Evolutionary conservation across 2,797 vertebrate species (phyloP).

Genomic region (Ctenosaura bakeri): DNA sequence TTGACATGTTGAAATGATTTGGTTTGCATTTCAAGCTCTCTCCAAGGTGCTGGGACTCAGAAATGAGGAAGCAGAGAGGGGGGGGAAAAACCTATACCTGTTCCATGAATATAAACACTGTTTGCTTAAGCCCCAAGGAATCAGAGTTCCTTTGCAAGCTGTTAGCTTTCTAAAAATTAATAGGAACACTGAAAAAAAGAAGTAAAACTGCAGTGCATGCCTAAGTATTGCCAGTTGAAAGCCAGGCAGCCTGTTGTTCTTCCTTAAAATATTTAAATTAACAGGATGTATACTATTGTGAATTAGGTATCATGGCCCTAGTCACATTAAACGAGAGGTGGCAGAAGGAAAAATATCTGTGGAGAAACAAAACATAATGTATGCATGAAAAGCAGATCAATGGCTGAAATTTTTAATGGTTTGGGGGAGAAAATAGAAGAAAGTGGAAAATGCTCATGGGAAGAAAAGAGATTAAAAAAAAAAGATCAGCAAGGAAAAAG

Average conservation of each 20-base stretch:
- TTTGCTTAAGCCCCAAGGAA: slow-evolving; percentile 24
- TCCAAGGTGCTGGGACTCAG: slow-evolving; percentile 41
- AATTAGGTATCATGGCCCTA: not conserved
- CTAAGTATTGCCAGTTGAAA: not conserved
- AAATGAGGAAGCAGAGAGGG: slow-evolving; percentile 4
- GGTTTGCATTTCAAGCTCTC: slow-evolving; percentile 8
- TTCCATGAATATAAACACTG: slow-evolving; percentile 22
- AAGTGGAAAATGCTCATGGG: not conserved
- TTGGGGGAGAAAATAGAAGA: not conserved
- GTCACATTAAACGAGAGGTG: not conserved
- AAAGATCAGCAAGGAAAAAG: not conserved
- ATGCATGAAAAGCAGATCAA: not conserved
- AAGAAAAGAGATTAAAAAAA: not conserved
- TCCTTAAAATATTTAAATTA: not conserved
- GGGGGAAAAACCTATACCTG: not conserved
- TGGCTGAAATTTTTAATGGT: not conserved
- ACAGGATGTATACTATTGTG: not conserved
- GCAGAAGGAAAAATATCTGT: not conserved
- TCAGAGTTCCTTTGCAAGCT: slow-evolving; percentile 12
- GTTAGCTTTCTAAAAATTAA: slow-evolving; percentile 20
- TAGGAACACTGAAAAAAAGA: not conserved
- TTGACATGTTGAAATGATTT: not conserved
- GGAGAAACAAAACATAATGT: not conserved
- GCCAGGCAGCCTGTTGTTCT: not conserved
- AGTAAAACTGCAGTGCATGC: not conserved